phyloP scores from a whole-genome alignment of 2,888 invertebrate genomes.

The Brassicogethes aeneus region DNA sequence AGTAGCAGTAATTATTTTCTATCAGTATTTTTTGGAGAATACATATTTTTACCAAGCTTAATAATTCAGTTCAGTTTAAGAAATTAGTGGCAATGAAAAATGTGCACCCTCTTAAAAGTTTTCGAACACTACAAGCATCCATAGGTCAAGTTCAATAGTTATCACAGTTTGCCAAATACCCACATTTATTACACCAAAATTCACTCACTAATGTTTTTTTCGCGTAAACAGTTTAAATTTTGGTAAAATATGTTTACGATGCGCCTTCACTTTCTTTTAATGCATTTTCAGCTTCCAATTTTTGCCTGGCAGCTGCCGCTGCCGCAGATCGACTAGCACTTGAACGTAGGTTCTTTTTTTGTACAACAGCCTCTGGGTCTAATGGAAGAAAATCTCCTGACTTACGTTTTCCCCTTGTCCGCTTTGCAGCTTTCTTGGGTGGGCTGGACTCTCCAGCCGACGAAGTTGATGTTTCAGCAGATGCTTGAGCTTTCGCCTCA shows the following conservation, averaged over 20 bases:
- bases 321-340: conserved; percentile 63
- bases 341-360: conserved; percentile 55
- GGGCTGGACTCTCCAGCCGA: conserved; percentile 26
- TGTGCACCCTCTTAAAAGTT: not conserved
- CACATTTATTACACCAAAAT: conserved; percentile 19
- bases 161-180: conserved; percentile 39
- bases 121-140: not conserved
- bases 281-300: conserved; percentile 37
- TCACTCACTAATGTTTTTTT: not conserved
- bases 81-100: not conserved
- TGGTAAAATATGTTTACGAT: conserved; percentile 19
- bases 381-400: conserved; percentile 43
- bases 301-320: conserved; percentile 45
- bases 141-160: conserved; percentile 24
- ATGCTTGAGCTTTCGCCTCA: too few species aligned
- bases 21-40: conserved; percentile 19
- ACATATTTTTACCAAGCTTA: conserved; percentile 32
- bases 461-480: conserved; percentile 12
- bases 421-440: conserved; percentile 36
- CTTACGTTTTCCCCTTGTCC: conserved; percentile 39
- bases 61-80: conserved; percentile 17
- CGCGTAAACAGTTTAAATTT: conserved; percentile 6
- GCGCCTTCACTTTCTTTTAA: conserved; percentile 33
- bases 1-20: conserved; percentile 29
- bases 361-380: conserved; percentile 49